phyloP scores from a whole-genome alignment of 2,888 invertebrate genomes.

The Euclidia mi region DNA sequence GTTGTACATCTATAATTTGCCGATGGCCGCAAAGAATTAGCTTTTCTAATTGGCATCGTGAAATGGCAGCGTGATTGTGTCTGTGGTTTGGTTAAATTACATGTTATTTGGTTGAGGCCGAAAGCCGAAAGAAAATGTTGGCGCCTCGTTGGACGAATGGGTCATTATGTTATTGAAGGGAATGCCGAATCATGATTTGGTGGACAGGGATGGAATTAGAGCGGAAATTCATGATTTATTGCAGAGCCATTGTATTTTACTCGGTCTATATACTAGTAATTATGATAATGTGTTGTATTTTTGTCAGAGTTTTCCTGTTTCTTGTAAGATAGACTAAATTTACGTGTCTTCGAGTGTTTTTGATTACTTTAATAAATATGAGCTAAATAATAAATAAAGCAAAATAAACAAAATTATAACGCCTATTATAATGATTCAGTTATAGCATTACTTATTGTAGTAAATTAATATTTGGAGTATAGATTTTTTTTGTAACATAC shows the following conservation, averaged over 20 bases:
- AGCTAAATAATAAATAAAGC: too few relatives aligned
- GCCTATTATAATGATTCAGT: too few relatives aligned
- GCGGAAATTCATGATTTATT: slow-evolving; percentile 42
- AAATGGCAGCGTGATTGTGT: slow-evolving; percentile 73
- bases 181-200: slow-evolving; percentile 68
- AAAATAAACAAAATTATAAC: too few relatives aligned
- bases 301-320: too few relatives aligned
- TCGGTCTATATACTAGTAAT: slow-evolving; percentile 20
- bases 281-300: slow-evolving; percentile 7
- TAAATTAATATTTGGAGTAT: too few relatives aligned
- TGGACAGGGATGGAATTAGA: slow-evolving; percentile 64
- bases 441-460: too few relatives aligned
- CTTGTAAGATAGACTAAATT: too few relatives aligned
- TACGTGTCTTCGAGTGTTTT: too few relatives aligned
- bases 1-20: slow-evolving; percentile 59
- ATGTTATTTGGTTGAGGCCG: slow-evolving; percentile 74
- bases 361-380: too few relatives aligned
- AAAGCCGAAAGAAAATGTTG: slow-evolving; percentile 79
- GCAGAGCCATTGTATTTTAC: slow-evolving; percentile 18
- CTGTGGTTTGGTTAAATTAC: slow-evolving; percentile 79
- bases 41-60: slow-evolving; percentile 59
- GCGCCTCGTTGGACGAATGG: slow-evolving; percentile 81
- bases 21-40: slow-evolving; percentile 58
- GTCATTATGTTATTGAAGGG: slow-evolving; percentile 81
- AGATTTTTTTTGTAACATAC: too few relatives aligned